Percentiles rank a stretch among this genome's conserved stretches.
phyloP scores from a whole-genome alignment of 2,113 vertebrate species.

The Pandion haliaetus region DNA sequence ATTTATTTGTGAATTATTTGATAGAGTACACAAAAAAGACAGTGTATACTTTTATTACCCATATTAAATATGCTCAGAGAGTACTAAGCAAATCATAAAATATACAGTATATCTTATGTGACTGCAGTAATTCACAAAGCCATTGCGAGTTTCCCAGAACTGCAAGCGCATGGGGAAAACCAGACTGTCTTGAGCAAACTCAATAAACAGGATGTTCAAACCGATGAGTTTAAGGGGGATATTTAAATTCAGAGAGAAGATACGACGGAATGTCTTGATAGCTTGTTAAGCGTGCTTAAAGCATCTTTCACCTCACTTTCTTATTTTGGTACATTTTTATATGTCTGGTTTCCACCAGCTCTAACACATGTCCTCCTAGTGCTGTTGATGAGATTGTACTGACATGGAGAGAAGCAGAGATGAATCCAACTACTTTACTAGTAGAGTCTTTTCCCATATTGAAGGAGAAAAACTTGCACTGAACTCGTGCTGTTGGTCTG shows the following conservation, averaged over 20 bases:
- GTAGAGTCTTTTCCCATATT: neutral
- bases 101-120: neutral
- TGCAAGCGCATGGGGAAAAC: neutral
- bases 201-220: neutral
- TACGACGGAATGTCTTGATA: neutral
- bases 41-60: neutral
- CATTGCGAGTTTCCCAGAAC: neutral
- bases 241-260: neutral
- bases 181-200: neutral
- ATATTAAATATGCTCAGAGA: slow-evolving; percentile 25
- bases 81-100: slow-evolving; percentile 43
- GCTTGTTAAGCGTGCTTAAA: neutral
- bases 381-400: neutral
- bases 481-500: neutral
- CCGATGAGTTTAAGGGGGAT: neutral
- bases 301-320: neutral
- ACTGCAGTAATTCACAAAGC: slow-evolving; percentile 6
- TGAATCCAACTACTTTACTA: neutral
- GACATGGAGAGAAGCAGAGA: neutral
- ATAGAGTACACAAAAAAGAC: slow-evolving; percentile 8
- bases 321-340: neutral
- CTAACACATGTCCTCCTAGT: neutral
- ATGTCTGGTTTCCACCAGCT: neutral
- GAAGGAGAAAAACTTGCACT: neutral
- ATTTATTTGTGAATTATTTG: slow-evolving; percentile 24